Evolutionary conservation across 2,888 invertebrate genomes (phyloP).

Genomic region (Caenorhabditis panamensis): DNA sequence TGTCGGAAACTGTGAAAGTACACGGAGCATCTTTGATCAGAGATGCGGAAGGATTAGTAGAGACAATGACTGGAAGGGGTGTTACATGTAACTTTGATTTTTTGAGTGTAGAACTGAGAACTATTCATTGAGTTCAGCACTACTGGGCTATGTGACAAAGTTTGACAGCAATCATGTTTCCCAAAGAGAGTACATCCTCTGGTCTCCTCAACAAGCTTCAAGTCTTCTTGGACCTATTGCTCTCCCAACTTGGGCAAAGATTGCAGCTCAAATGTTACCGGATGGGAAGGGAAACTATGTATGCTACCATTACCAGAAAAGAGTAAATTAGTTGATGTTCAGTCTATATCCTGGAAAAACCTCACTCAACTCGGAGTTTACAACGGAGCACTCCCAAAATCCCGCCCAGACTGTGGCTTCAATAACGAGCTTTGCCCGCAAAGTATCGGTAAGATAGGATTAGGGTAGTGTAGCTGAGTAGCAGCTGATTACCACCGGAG

Average conservation of each 20-base stretch:
- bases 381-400: conserved; percentile 50
- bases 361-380: conserved; percentile 50
- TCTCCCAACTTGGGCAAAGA: conserved; percentile 39
- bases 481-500: conserved; percentile 35
- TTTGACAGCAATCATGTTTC: conserved; percentile 45
- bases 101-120: not conserved
- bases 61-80: conserved; percentile 45
- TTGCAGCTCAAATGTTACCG: conserved; percentile 52
- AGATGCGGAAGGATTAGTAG: conserved; percentile 24
- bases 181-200: conserved; percentile 53
- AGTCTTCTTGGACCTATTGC: conserved; percentile 30
- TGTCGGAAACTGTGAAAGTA: conserved; percentile 52
- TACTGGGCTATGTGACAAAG: conserved; percentile 55
- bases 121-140: conserved; percentile 6
- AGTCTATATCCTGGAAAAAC: conserved; percentile 55
- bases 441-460: conserved; percentile 32
- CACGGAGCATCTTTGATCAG: conserved; percentile 42
- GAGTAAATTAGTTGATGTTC: not conserved
- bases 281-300: conserved; percentile 60
- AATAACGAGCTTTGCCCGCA: conserved; percentile 59
- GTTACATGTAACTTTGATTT: conserved; percentile 36
- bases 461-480: conserved; percentile 34
- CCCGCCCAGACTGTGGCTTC: conserved; percentile 66
- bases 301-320: not conserved
- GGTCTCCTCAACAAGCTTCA: conserved; percentile 48